phyloP scores from a whole-genome alignment of 1,140 invertebrate genomes.

The Procambarus clarkii region DNA sequence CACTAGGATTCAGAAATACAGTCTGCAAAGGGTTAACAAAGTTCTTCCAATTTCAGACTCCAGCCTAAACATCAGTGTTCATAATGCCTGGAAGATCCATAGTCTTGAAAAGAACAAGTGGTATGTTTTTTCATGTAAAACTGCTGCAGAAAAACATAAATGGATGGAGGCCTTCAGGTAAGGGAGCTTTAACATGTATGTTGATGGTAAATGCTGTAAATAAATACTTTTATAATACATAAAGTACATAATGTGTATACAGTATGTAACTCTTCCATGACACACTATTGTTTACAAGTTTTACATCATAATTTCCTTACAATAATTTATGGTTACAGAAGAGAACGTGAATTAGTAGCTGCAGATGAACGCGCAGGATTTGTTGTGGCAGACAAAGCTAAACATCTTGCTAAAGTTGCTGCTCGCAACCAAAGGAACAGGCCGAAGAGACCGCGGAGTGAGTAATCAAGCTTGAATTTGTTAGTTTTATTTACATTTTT shows the following conservation, averaged over 20 bases:
- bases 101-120: conserved; percentile 78
- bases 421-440: conserved; percentile 79
- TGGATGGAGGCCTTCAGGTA: conserved; percentile 83
- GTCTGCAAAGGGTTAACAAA: too few species aligned
- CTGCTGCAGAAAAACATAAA: conserved; percentile 81
- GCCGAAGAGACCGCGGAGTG: conserved; percentile 80
- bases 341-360: conserved; percentile 79
- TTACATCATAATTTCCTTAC: background rate
- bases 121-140: conserved; percentile 83
- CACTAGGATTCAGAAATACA: too few species aligned
- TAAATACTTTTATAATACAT: too few species aligned
- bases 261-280: too few species aligned
- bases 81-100: conserved; percentile 73
- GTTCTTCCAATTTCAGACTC: conserved; percentile 64
- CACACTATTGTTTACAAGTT: background rate
- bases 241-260: too few species aligned
- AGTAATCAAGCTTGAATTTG: conserved; percentile 63
- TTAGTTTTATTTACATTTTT: background rate
- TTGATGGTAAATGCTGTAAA: background rate
- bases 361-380: conserved; percentile 70
- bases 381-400: conserved; percentile 69
- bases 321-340: conserved; percentile 69
- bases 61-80: conserved; percentile 64
- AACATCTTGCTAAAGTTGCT: conserved; percentile 79
- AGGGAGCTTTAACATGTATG: background rate